Percentiles rank a stretch among this genome's conserved stretches.
phyloP scores from a whole-genome alignment of 2,888 invertebrate species.

The Campaea margaritaria region DNA sequence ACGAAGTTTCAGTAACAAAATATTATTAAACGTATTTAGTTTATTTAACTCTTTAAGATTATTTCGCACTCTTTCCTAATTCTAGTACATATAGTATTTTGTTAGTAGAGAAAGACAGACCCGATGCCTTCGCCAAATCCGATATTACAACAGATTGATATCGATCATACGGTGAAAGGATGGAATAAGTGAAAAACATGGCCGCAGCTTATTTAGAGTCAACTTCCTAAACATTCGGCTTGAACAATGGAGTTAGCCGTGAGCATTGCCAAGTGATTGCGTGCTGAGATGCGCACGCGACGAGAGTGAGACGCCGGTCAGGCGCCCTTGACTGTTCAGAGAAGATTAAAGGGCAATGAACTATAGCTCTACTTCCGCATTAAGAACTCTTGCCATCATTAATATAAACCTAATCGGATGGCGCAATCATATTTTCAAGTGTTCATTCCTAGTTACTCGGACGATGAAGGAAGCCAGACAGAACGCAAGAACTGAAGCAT shows the following conservation, averaged over 20 bases:
- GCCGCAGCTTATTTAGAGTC: background rate
- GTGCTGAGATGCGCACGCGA: slow-evolving; percentile 46
- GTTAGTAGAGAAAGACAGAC: no score
- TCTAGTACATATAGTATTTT: no score
- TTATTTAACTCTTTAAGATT: no score
- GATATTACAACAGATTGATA: no score
- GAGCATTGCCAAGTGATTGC: slow-evolving; percentile 52
- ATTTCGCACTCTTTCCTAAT: no score
- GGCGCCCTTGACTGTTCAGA: slow-evolving; percentile 72
- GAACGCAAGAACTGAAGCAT: no score
- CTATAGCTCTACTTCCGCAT: slow-evolving; percentile 1
- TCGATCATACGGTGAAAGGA: no score
- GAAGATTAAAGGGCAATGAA: slow-evolving; percentile 64
- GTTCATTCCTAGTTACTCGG: no score
- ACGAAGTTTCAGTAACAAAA: no score
- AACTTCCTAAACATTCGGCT: slow-evolving; percentile 37
- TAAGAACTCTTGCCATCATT: background rate
- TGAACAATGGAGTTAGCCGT: slow-evolving; percentile 41
- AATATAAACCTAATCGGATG: background rate
- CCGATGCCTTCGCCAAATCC: no score
- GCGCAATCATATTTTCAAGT: background rate
- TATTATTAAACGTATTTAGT: no score
- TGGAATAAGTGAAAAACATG: background rate
- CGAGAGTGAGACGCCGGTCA: slow-evolving; percentile 43
- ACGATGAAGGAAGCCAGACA: no score